phyloP scores from a whole-genome alignment of 1,140 invertebrate species.

The Subanguina moxae region DNA sequence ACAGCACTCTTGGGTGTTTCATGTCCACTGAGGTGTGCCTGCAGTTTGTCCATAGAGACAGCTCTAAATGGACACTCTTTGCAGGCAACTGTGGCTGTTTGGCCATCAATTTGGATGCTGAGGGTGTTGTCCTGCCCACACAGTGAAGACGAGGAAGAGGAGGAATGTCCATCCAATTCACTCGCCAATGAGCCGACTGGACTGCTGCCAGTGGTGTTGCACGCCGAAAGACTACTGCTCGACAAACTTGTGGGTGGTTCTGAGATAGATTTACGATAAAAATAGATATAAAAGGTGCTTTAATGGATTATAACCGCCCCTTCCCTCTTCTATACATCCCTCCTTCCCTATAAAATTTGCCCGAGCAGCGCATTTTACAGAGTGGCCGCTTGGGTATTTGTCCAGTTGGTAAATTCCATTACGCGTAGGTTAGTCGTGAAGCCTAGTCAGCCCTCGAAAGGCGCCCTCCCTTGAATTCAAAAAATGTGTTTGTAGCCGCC shows the following conservation, averaged over 20 bases:
- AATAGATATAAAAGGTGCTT: no score
- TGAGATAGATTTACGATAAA: not conserved
- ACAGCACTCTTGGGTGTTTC: slow-evolving; percentile 24
- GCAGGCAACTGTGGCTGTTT: slow-evolving; percentile 10
- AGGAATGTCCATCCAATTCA: not conserved
- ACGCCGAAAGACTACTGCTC: slow-evolving; percentile 15
- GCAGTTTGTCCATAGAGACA: slow-evolving; percentile 10
- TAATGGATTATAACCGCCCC: no score
- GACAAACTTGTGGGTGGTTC: not conserved
- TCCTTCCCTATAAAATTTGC: no score
- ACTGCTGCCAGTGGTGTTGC: slow-evolving; percentile 1
- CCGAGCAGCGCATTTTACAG: no score
- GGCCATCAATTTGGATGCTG: not conserved
- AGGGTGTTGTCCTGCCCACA: not conserved
- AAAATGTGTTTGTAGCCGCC: no score
- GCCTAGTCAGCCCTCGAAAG: no score
- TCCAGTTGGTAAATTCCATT: no score
- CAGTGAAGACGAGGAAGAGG: no score
- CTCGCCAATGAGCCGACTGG: slow-evolving; percentile 9
- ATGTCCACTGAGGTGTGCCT: slow-evolving; percentile 17
- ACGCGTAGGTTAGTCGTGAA: no score
- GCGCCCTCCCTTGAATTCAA: no score
- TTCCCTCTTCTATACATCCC: no score
- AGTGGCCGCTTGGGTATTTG: no score
- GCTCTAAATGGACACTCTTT: slow-evolving; percentile 17